Percentiles rank a stretch among this genome's conserved stretches.
Conservation (phyloP, 2,888 invertebrate genomes). For the Clistopyga incitator region DNA sequence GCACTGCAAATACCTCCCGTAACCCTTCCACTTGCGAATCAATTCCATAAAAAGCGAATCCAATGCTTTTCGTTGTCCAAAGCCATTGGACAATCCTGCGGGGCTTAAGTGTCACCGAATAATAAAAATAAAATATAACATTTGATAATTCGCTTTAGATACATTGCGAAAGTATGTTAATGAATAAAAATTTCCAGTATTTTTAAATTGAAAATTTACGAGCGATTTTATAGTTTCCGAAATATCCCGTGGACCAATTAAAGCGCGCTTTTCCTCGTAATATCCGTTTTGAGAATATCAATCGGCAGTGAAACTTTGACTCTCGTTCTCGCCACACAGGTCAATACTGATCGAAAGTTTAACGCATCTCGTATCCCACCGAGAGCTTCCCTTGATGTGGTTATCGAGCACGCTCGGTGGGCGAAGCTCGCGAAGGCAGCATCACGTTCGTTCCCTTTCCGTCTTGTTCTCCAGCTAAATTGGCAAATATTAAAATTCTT, state of each 20-base stretch:
- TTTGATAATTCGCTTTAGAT: too few species aligned
- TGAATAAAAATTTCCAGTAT: too few species aligned
- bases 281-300: conserved; percentile 25
- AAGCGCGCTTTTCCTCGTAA: not conserved
- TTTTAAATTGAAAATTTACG: not conserved
- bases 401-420: conserved; percentile 74
- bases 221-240: not conserved
- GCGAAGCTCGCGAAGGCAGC: conserved; percentile 38
- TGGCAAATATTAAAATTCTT: conserved; percentile 82
- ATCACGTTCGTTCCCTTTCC: conserved; percentile 69
- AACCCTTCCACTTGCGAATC: conserved; percentile 4
- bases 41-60: not conserved
- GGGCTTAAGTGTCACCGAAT: not conserved
- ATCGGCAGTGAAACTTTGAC: not conserved
- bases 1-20: conserved; percentile 21
- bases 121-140: too few species aligned
- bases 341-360: conserved; percentile 53
- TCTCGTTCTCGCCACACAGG: conserved; percentile 21
- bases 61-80: not conserved
- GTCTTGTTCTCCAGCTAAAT: conserved; percentile 76
- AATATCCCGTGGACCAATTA: not conserved
- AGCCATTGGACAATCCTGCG: not conserved
- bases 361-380: conserved; percentile 50
- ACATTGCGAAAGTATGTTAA: too few species aligned
- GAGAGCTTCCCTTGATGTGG: conserved; percentile 77